Base-by-base conservation (phyloP, 1,140 invertebrate species). In the Nasonia longicornis region DNA sequence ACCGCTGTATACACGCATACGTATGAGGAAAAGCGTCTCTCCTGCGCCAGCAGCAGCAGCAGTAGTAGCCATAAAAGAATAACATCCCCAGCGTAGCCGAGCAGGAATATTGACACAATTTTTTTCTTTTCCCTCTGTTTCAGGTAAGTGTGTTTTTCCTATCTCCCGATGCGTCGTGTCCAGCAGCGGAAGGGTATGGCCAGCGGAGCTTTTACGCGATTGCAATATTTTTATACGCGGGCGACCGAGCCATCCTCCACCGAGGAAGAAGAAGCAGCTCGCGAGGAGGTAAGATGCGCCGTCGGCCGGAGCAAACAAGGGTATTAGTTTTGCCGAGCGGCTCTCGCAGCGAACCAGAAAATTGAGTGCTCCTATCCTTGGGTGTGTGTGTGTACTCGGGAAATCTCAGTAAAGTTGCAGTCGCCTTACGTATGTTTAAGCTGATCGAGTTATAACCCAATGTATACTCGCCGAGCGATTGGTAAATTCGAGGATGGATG, bases 171-270 rank as follows among this genome's bases (percentile, higher is more conserved):
- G 31, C 31, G 31, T 35, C 31, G 31, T 26, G 26, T 35, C 31
- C 31, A 35, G 31, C 31, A 67, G 35, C 35, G 2, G 69, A 20
- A 7, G 16, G 20, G 16, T 58, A 58, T n/a, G 52, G 52, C n/a
- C 69, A 31, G 69, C 29, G 69, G 69, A 73, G 79, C 73, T 81
- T 76, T 81, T 81, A 67, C 74, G 29, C 70, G 69, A 78, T 82
- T 82, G 81, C 76, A 48, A 82, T 82, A 82, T 82, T 82, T 82
- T 63, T 75, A 63, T 63, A 72, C 52, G 67, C 35, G 26, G 26
- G 35, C 35, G 14, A 58, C 20, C 52, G 16, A 20, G 52, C 20
- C 52, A n/a, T 58, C 7, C 52, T 58, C 52, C 20, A 16, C 52
- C 1, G 16, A 71, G 69, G 20, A 6, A 38, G 29, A 12, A n/a